phyloP scores from a whole-genome alignment of 2,888 invertebrate species.

The Diplazon laetatorius region DNA sequence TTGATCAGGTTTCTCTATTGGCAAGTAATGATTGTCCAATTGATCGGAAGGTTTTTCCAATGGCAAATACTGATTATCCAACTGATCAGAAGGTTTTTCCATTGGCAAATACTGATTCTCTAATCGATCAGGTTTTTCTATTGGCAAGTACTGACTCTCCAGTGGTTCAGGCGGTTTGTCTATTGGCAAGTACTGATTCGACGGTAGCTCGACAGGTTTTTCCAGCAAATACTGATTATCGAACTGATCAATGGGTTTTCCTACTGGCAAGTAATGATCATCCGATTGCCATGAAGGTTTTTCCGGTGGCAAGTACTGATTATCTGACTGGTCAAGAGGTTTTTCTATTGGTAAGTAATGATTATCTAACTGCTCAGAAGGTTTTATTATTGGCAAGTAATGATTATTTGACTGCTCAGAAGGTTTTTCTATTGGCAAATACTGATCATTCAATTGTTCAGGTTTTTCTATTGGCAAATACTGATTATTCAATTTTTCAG shows the following conservation, averaged over 20 bases:
- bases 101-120: slow-evolving; percentile 16
- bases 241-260: slow-evolving; percentile 1
- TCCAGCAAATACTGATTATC: slow-evolving; percentile 15
- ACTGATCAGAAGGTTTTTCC: slow-evolving; percentile 1
- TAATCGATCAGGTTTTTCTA: not conserved
- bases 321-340: not conserved
- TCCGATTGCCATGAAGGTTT: slow-evolving; percentile 6
- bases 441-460: not conserved
- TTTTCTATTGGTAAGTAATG: not conserved
- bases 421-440: not conserved
- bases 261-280: slow-evolving; percentile 8
- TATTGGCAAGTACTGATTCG: not conserved
- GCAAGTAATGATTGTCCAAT: not conserved
- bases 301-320: not conserved
- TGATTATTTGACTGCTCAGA: not conserved
- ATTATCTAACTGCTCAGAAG: not conserved
- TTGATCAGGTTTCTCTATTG: not conserved
- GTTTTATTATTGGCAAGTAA: not conserved
- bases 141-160: slow-evolving; percentile 3
- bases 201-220: no score
- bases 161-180: slow-evolving; percentile 8
- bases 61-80: no score
- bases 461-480: no score
- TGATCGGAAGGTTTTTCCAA: not conserved
- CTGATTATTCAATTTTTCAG: no score